Evolutionary conservation across 2,888 invertebrate genomes (phyloP), one percentile per base, ranked within the genome.

Genomic region (Drosophila borborema): DNA sequence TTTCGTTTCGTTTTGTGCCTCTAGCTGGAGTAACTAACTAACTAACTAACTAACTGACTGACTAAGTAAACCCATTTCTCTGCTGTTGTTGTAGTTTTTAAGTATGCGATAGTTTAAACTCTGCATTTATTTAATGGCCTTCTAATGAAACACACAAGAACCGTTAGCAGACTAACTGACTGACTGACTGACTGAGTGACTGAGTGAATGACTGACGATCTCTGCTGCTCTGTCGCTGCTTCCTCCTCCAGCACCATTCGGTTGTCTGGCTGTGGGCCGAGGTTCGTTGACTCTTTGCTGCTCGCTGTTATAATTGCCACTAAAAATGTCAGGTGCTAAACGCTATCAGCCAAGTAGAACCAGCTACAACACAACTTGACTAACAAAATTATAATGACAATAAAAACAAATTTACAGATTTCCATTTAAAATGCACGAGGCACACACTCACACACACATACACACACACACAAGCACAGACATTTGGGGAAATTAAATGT

Each of bases 271-370:
- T 77, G 65, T 80, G 64, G 65, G 54, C 54, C 70, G 65, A 77
- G 78, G 78, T 81, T 76, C 72, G 77, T 80, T 81, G 75, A 79
- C 81, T 81, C 77, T 72, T 64, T 46, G 75, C 75, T 45, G 61
- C 60, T 79, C 61, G 78, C 79, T 81, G 73, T 80, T 83, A 87
- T 86, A 86, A 86, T 88, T 88, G 88, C 86, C 82, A 88, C 82
- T 86, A 86, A 82, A 82, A 88, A 89, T 89, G 89, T 89, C 89
- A 90, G 89, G 90, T 89, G 89, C 89, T 89, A 89, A 89, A 89
- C 89, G 90, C 87, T 90, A 90, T 82, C 89, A 90, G 87, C 87
- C 87, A 87, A 87, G 77, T 85, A 85, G 85, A 85, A 87, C 90
- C 90, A 82, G 77, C 80, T 56, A 69, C 69, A 80, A 72, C 65